Base-by-base conservation (phyloP, 1,140 invertebrate genomes). In the Dendrolimus kikuchii region DNA sequence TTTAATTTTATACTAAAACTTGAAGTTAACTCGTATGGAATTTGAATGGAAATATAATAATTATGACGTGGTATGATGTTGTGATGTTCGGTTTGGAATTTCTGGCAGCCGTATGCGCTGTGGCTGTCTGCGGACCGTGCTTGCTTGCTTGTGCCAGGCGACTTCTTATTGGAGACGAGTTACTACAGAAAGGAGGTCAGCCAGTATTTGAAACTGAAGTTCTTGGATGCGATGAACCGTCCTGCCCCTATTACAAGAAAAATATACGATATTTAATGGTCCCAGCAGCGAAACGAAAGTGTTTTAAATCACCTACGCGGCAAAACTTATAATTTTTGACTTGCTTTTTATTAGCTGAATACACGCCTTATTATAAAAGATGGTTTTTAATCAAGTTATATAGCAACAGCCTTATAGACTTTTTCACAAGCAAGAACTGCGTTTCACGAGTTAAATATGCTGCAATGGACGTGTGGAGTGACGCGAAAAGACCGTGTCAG, bases 191-290 rank as follows among this genome's bases (percentile, higher is more conserved):
- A 46, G 67, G 70, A 5, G 71, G 68, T 0, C 60, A 57, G 38
- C 50, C 52, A 0, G 46, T 81, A 7, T 72, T 59, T 38, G 79
- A 81, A 53, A 76, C 81, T 1, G 79, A 82, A 47, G 71, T 86
- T n/a, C 41, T 78, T 6, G 82, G 82, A 5, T 86, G 82, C 54
- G 82, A 86, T 44, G 82, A 82, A 49, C 82, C 82, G 7, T 64
- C 71, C 4, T 86, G 82, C 38, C 82, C 82, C 0, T 86, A 86
- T 51, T 86, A 86, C 74, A 86, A 82, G 54, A 80, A 84, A 56
- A 86, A 86, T 47, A 55, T 77, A 7, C 62, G 66, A 9, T 82
- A 75, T 40, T 68, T 86, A 5, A 75, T 86, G 76, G 69, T 86
- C 5, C 82, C 82, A 9, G 68, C 74, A 4, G 60, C 65, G 4